A percentile compares a stretch with the other conserved stretches of the same genome.
These are phyloP conservation scores for Ramazzottius varieornatus DNA, from an alignment of 2,888 invertebrate species.

Conservation along the genomic window DNA sequence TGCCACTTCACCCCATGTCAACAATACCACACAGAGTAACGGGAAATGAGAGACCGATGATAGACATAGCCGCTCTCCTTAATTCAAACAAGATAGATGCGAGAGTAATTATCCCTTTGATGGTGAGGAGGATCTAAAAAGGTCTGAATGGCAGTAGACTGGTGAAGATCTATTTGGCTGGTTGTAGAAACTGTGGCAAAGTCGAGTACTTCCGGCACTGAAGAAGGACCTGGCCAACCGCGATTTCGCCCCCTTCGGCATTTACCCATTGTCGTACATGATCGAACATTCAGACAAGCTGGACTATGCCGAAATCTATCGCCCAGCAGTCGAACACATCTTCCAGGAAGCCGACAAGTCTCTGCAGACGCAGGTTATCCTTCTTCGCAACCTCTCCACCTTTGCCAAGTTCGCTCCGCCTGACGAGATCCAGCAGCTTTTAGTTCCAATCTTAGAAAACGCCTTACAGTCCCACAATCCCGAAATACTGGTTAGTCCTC, in stretches of 20 bases:
- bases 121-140: too few species aligned
- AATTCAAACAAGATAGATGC: too few species aligned
- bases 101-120: too few species aligned
- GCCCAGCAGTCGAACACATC: background rate
- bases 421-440: background rate
- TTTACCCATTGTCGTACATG: background rate
- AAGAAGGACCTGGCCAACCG: background rate
- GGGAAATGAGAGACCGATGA: too few species aligned
- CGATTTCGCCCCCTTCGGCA: background rate
- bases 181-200: conserved; percentile 1
- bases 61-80: too few species aligned
- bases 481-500: background rate
- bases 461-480: background rate
- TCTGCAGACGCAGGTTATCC: background rate
- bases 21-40: too few species aligned
- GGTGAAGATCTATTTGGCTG: too few species aligned
- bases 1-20: too few species aligned
- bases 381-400: background rate
- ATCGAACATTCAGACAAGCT: background rate
- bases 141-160: too few species aligned
- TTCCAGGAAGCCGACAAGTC: background rate
- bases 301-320: background rate
- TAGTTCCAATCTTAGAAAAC: background rate
- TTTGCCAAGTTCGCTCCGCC: background rate
- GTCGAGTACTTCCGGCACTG: background rate